Evolutionary conservation across 1,140 invertebrate genomes (phyloP).

Genomic region (Lysiphlebus fabarum): DNA sequence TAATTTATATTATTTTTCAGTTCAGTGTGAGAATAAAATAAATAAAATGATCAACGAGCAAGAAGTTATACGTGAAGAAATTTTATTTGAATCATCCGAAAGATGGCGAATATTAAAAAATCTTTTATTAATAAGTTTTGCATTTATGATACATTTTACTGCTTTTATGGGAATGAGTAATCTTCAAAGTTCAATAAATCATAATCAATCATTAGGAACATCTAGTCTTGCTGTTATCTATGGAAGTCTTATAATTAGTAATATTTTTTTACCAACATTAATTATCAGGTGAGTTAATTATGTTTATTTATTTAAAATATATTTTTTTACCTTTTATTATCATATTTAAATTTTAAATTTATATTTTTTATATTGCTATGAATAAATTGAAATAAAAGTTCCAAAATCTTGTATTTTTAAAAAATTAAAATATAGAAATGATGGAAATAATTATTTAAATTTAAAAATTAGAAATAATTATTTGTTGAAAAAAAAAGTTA

Average conservation of each 20-base stretch:
- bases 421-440: no score
- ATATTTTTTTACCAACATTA: conserved; percentile 74
- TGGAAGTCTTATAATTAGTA: conserved; percentile 75
- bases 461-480: no score
- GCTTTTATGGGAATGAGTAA: conserved; percentile 79
- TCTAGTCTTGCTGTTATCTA: conserved; percentile 74
- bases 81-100: conserved; percentile 53
- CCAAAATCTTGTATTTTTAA: no score
- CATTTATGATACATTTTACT: conserved; percentile 80
- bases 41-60: no score
- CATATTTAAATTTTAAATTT: no score
- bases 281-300: conserved; percentile 62
- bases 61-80: neutral
- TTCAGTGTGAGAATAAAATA: no score
- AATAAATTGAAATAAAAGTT: no score
- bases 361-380: no score
- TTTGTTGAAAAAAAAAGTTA: no score
- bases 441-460: no score
- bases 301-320: conserved; percentile 22
- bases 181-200: conserved; percentile 73
- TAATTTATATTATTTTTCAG: no score
- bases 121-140: conserved; percentile 68
- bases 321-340: no score
- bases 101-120: conserved; percentile 70
- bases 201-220: conserved; percentile 66